Conservation (phyloP, 2,888 invertebrate genomes). For the Ptychoptera contaminata region DNA sequence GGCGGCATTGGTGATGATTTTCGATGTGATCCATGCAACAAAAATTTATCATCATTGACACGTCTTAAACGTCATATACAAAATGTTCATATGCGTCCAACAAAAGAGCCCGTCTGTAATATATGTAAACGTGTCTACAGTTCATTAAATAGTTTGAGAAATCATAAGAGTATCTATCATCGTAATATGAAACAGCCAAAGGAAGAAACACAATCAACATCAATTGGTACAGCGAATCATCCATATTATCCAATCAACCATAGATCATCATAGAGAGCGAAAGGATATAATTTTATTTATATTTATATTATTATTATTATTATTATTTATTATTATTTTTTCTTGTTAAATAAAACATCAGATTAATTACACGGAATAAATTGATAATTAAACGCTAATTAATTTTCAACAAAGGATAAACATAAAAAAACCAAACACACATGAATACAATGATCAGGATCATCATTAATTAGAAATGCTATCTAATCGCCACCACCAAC, state of each 20-base stretch:
- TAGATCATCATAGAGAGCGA: conserved; percentile 23
- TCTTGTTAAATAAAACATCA: too few relatives aligned
- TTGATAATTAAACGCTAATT: neutral
- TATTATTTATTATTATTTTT: too few relatives aligned
- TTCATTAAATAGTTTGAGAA: conserved; percentile 77
- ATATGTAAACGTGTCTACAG: conserved; percentile 85
- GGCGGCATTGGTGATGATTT: conserved; percentile 51
- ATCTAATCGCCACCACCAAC: too few relatives aligned
- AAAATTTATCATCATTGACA: conserved; percentile 73
- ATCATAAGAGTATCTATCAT: conserved; percentile 88
- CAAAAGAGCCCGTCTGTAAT: conserved; percentile 81
- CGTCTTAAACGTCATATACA: conserved; percentile 82
- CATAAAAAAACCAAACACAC: conserved; percentile 8
- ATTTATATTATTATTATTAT: too few relatives aligned
- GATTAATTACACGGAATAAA: too few relatives aligned
- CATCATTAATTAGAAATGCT: too few relatives aligned
- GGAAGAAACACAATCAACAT: conserved; percentile 19
- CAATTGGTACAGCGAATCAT: conserved; percentile 10
- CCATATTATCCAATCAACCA: conserved; percentile 26
- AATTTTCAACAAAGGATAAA: conserved; percentile 1
- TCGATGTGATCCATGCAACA: conserved; percentile 84
- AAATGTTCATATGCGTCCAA: conserved; percentile 81
- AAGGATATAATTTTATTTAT: too few relatives aligned
- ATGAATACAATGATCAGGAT: conserved; percentile 6
- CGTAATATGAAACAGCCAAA: conserved; percentile 59